phyloP scores from a whole-genome alignment of 2,888 invertebrate genomes.

The Metellina segmentata region DNA sequence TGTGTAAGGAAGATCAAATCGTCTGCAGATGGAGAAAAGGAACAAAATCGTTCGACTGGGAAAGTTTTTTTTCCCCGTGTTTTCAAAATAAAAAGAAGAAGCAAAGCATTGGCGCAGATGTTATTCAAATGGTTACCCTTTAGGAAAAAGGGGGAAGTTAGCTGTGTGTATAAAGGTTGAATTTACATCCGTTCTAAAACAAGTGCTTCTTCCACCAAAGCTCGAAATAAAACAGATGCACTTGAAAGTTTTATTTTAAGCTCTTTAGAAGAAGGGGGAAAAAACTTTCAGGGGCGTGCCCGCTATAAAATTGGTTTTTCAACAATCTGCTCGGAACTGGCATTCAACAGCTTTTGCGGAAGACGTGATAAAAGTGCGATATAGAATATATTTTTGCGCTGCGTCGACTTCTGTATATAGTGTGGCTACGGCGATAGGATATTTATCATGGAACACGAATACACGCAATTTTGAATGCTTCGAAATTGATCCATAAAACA shows the following conservation, averaged over 20 bases:
- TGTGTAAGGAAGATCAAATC: slow-evolving; percentile 65
- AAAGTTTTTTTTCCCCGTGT: neutral
- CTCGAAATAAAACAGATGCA: slow-evolving; percentile 56
- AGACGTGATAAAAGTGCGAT: slow-evolving; percentile 32
- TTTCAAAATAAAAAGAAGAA: slow-evolving; percentile 2
- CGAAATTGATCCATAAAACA: too few relatives aligned
- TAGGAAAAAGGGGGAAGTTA: slow-evolving; percentile 26
- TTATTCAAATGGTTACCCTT: slow-evolving; percentile 63
- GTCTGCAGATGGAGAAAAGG: slow-evolving; percentile 35
- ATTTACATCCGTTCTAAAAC: slow-evolving; percentile 73
- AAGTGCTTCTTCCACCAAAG: slow-evolving; percentile 43
- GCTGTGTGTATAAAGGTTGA: slow-evolving; percentile 58
- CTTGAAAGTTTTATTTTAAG: slow-evolving; percentile 35
- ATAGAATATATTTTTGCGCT: neutral
- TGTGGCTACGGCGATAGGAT: neutral
- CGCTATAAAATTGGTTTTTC: slow-evolving; percentile 58
- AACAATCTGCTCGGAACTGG: slow-evolving; percentile 32
- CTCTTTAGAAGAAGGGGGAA: slow-evolving; percentile 8
- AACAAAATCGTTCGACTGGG: slow-evolving; percentile 24
- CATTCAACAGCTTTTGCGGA: slow-evolving; percentile 39
- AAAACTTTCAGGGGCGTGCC: slow-evolving; percentile 25
- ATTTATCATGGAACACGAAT: neutral
- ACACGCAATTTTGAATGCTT: neutral
- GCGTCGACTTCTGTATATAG: neutral
- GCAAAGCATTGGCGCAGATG: slow-evolving; percentile 62